Base-by-base conservation (phyloP, 2,113 vertebrate species). In the Phocoena sinus region DNA sequence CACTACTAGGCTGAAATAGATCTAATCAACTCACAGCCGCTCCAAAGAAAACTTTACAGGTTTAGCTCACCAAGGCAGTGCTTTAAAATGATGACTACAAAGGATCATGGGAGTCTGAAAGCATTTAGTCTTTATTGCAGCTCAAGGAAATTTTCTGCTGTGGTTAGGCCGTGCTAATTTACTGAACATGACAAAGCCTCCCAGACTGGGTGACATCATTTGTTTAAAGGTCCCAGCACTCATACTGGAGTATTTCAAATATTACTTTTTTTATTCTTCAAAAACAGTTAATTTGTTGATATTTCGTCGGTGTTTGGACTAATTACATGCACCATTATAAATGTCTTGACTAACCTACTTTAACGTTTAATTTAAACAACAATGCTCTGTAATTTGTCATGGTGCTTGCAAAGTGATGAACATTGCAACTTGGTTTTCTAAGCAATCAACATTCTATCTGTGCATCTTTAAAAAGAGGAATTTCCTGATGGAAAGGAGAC, bases 1-100 rank as follows among this genome's bases (percentile, higher is more conserved):
- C 99, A 99, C 99, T 98, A 98, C 98, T 98, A 99, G 99, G 99
- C 99, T 99, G 99, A 99, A 99, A 99, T 99, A 99, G 99, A 99
- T 99, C 99, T 99, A 99, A 99, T 99, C 99, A 99, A 99, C 99
- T 99, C 98, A 98, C 99, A 98, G 99, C 99, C 98, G 98, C 99
- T 99, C 98, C 98, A 99, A 99, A 99, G 99, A 99, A 99, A 99
- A 99, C 99, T 99, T 99, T 99, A 99, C 99, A 99, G 98, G 99
- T 99, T 99, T 98, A 98, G 98, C 99, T 99, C 99, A 98, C 99
- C 99, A 99, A 99, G 99, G 99, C 98, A 98, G 99, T 98, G 99
- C 99, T 99, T 99, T 99, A 99, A 99, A 99, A 99, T 99, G 99
- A 98, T 98, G 98, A 99, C 99, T 99, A 99, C 98, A 99, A 99